A percentile compares a stretch with the other conserved stretches of the same genome.
These are phyloP conservation scores for Cynopterus brachyotis DNA, from an alignment of 2,113 vertebrate species.

Conservation along the genomic window DNA sequence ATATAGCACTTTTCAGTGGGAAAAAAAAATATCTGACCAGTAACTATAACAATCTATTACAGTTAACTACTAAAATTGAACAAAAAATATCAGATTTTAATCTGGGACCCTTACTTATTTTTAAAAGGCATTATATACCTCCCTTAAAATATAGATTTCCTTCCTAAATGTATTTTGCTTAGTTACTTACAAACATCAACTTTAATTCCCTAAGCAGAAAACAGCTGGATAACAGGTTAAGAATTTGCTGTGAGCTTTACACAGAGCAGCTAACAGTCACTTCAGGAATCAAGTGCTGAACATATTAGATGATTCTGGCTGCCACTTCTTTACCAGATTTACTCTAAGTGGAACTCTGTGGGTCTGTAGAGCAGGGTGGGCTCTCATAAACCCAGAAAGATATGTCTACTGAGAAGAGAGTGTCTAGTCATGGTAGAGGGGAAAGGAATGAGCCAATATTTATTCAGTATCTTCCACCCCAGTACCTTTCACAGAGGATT, in stretches of 20 bases:
- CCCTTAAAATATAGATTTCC: constrained; percentile 34
- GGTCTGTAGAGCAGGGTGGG: neutral
- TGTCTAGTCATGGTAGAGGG: neutral
- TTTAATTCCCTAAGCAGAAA: constrained; percentile 39
- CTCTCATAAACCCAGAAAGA: neutral
- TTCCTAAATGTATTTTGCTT: constrained; percentile 27
- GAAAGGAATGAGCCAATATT: neutral
- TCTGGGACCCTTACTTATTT: neutral
- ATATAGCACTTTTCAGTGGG: neutral
- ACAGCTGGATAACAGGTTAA: constrained; percentile 20
- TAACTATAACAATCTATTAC: neutral
- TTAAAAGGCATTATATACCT: neutral
- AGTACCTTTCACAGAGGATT: neutral
- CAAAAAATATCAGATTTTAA: neutral
- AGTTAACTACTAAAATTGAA: neutral
- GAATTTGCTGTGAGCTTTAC: neutral
- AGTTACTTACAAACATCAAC: neutral
- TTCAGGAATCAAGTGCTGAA: neutral
- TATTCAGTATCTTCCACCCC: neutral
- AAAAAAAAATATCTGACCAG: neutral
- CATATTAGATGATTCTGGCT: neutral
- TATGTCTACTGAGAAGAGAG: neutral
- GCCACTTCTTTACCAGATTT: neutral
- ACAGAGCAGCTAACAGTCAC: constrained; percentile 20
- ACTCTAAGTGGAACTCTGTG: neutral